Base-by-base conservation (phyloP, 2,797 vertebrate genomes). In the Tragopan temminckii region DNA sequence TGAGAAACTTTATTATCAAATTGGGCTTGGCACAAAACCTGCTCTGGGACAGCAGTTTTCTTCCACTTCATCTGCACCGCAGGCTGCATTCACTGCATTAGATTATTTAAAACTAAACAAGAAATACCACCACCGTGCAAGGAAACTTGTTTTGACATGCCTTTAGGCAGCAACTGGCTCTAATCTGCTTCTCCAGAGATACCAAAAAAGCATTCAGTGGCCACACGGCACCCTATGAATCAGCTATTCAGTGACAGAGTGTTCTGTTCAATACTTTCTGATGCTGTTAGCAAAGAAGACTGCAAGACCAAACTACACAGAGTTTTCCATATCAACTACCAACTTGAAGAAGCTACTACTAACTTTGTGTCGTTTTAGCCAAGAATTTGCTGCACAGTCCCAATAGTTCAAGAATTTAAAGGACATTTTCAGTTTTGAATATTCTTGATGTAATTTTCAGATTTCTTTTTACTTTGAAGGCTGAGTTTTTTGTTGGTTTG, bases 201-300 rank as follows among this genome's bases (percentile, higher is more conserved):
- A 83, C 15, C 10, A 57, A 80, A 42, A 25, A 69, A 43, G 3
- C 27, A 55, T 17, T 35, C 48, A 83, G 53, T 59, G 70, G 76
- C 33, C 8, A 3, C 19, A 59, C 66, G 66, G 84, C 85, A 81
- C 50, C 68, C 75, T 85, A 45, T 40, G 66, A 94, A 82, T 83
- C 87, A 85, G 79, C 35, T 76, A 70, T 53, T 83, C 68, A 58
- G 68, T 61, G 35, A 96, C 78, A 96, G 96, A 92, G 45, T 13
- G 42, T 77, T 95, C 67, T 95, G 80, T 92, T 90, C 63, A 59
- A 57, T 38, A 29, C 68, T 66, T 40, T 63, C 81, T 80, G 58
- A 64, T 19, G 53, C 84, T 87, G 93, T 80, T 71, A 95, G 63
- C 52, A 85, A 85, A 6, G 31, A 90, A 67, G 59, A 38, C n/a